Evolutionary conservation across 2,113 vertebrate genomes (phyloP), one percentile per base, ranked within the genome.

Genomic region (Nyctibius bracteatus): DNA sequence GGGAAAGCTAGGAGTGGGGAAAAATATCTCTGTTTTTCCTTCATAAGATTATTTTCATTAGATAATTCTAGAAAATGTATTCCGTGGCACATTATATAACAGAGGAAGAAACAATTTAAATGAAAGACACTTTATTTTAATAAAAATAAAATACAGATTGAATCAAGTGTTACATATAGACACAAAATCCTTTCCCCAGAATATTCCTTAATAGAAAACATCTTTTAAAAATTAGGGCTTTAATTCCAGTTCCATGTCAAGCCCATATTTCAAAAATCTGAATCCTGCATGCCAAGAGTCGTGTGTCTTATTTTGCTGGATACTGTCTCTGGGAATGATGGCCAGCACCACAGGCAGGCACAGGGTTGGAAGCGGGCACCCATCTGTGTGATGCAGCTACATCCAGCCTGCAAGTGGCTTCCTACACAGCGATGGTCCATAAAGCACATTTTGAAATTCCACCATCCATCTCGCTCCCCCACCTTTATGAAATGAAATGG

Each of bases 121-220:
- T 37, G 24, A 78, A 91, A 89, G 47, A 47, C 24, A 23, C 20
- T 55, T 66, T 6, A 66, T 88, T 95, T 95, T 96, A 35, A 75
- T 75, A 3, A 78, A 79, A 92, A 92, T 62, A 92, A 90, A 90
- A 78, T 66, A 63, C 35, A 72, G 57, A 85, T 22, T 79, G 91
- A 96, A 84, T 70, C 39, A 78, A 70, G 30, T 46, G 43, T 82
- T 93, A 90, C 71, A 86, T 51, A 86, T 71, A 86, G 30, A 62
- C 24, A 73, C 63, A 90, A 63, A 91, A 67, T 67, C 1, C 2
- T 78, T 92, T 91, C 27, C 47, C 33, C 16, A 59, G 33, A 86
- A 63, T 63, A 89, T 67, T 71, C 21, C 37, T 31, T 75, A 89
- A 92, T 33, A 52, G 72, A 63, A 88, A 91, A 63, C 30, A 70